These are phyloP conservation scores for Osmoderma eremita DNA, from an alignment of 2,888 invertebrate species.

Conservation along the genomic window DNA sequence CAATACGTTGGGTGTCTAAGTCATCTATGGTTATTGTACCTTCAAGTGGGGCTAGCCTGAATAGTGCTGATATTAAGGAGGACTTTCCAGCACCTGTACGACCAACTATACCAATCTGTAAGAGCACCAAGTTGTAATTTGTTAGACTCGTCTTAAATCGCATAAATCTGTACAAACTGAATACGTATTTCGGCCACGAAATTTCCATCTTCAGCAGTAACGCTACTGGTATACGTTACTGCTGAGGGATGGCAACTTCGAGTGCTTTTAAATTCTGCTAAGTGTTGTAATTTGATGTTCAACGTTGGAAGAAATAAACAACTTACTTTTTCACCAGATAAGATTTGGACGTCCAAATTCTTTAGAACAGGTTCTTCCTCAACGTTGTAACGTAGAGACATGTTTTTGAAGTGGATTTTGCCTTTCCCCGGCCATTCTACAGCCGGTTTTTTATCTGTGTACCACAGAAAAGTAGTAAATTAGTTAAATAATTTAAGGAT, in stretches of 20 bases:
- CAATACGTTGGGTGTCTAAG: constrained; percentile 75
- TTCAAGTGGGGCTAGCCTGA: constrained; percentile 80
- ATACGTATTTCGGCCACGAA: too few species aligned
- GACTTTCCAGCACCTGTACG: constrained; percentile 90
- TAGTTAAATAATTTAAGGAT: background rate
- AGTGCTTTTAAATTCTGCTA: too few species aligned
- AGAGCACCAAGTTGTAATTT: constrained; percentile 9
- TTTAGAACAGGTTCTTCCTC: constrained; percentile 77
- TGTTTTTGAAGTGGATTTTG: constrained; percentile 68
- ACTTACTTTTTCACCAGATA: constrained; percentile 72
- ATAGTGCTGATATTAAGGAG: constrained; percentile 82
- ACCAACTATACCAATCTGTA: constrained; percentile 83
- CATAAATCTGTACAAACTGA: too few species aligned
- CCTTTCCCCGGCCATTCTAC: constrained; percentile 69
- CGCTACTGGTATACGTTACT: too few species aligned
- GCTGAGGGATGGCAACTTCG: too few species aligned
- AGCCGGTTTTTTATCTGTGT: constrained; percentile 70
- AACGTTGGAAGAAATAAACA: too few species aligned
- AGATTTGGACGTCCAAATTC: constrained; percentile 70
- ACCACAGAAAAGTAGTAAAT: background rate
- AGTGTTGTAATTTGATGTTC: too few species aligned
- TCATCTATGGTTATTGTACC: constrained; percentile 82
- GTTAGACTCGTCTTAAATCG: too few species aligned
- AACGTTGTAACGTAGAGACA: constrained; percentile 72
- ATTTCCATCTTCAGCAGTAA: too few species aligned